Evolutionary conservation across 2,888 invertebrate genomes (phyloP), one percentile per base, ranked within the genome.

Genomic region (Drosophila multiciliata): DNA sequence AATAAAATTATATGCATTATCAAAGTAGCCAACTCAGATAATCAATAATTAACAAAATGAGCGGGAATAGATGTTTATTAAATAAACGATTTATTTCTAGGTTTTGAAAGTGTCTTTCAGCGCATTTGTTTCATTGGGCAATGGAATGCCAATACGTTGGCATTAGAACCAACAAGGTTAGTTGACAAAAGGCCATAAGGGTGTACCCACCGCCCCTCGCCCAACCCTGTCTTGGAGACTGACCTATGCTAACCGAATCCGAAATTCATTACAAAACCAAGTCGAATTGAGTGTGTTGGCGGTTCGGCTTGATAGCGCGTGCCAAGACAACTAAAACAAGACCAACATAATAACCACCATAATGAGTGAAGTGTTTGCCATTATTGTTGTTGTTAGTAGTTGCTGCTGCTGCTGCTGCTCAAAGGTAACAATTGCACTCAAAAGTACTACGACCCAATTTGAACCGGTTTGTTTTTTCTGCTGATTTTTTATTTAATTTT

Each of bases 381-480:
- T 80, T 80, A 67, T 66, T 59, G 67, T 53, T 66, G 62, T 33
- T 36, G 29, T 50, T 64, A 59, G 61, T 54, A 58, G 63, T 38
- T 57, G 63, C n/a, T 49, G 48, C 35, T 72, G 65, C 42, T 66
- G 55, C 53, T 67, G 71, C 68, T 53, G 79, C 70, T 78, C 77
- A 80, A 87, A 89, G 90, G 89, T 90, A 87, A 87, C 87, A 87
- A 90, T 89, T 90, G 91, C 89, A 87, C 90, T 90, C 81, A 85
- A 87, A 89, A 84, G 89, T 91, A 91, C 91, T 90, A 90, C 91
- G 90, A 90, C 90, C 90, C 91, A 90, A 83, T 90, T 90, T 82
- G 86, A 90, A 90, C 90, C 90, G 90, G 90, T 91, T 90, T 91
- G 60, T 73, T 73, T 79, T 66, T 73, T 67, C 58, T 67, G 38